phyloP scores from a whole-genome alignment of 1,140 invertebrate genomes.

The Dreissena rostriformis region DNA sequence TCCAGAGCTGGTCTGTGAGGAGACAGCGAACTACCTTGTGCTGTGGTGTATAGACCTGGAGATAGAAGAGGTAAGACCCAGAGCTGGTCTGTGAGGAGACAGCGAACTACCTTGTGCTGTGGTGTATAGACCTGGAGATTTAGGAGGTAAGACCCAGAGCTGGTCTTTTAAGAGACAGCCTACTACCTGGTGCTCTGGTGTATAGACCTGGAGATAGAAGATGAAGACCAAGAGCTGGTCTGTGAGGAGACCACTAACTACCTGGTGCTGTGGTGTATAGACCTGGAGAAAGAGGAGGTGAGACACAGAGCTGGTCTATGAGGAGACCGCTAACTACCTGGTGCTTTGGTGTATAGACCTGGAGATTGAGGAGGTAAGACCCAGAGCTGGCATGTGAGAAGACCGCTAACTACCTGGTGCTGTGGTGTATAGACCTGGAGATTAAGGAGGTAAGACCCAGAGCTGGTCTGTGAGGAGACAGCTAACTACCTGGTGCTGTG shows the following conservation, averaged over 20 bases:
- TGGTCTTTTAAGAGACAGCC: too few relatives aligned
- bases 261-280: constrained; percentile 99
- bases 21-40: constrained; percentile 98
- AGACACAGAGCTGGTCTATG: constrained; percentile 90
- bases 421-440: too few relatives aligned
- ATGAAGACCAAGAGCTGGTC: too few relatives aligned
- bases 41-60: constrained; percentile 99
- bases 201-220: too few relatives aligned
- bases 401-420: too few relatives aligned
- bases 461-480: constrained; percentile 97
- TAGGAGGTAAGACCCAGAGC: constrained; percentile 91
- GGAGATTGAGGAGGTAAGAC: constrained; percentile 95
- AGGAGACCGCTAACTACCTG: constrained; percentile 98
- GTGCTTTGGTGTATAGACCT: constrained; percentile 99
- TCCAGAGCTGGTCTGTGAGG: constrained; percentile 93
- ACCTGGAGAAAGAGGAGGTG: constrained; percentile 98
- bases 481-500: constrained; percentile 99
- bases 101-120: constrained; percentile 98
- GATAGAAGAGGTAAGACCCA: constrained; percentile 95
- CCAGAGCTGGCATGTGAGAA: too few relatives aligned
- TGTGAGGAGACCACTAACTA: constrained; percentile 99
- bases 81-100: constrained; percentile 97
- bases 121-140: constrained; percentile 99
- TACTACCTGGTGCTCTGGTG: too few relatives aligned
- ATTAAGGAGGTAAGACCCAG: constrained; percentile 89